Evolutionary conservation across 2,113 vertebrate species (phyloP).

Genomic region (Setophaga coronata): DNA sequence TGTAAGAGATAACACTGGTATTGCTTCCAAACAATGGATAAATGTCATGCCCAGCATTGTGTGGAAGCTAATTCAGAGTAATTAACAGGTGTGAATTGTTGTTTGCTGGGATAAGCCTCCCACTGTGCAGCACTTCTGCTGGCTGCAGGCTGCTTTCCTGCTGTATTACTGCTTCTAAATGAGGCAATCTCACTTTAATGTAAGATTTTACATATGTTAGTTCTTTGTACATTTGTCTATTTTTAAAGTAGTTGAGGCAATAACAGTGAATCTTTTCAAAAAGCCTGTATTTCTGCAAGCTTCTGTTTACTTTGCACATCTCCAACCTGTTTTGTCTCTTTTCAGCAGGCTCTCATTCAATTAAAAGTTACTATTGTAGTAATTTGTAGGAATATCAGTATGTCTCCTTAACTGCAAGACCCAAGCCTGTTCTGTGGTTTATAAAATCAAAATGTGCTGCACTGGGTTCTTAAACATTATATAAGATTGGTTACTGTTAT

Average conservation of each 20-base stretch:
- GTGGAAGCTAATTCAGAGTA: background rate
- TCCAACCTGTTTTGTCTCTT: background rate
- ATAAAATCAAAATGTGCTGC: background rate
- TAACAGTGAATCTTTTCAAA: conserved; percentile 11
- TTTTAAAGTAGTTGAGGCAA: background rate
- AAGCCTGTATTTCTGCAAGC: background rate
- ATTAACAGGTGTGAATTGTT: conserved; percentile 61
- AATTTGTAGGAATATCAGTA: background rate
- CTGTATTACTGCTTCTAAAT: conserved; percentile 6
- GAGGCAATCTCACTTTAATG: background rate
- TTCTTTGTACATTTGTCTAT: background rate
- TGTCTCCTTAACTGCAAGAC: background rate
- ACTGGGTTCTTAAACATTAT: background rate
- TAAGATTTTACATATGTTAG: background rate
- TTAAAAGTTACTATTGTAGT: background rate
- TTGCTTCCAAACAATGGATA: conserved; percentile 28
- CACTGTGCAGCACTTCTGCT: background rate
- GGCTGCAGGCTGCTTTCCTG: conserved; percentile 9
- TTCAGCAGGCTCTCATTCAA: background rate
- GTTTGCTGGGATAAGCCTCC: conserved; percentile 40
- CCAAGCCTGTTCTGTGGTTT: background rate
- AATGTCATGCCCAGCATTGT: background rate
- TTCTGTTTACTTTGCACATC: background rate
- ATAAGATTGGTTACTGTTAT: background rate
- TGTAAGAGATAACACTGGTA: background rate